Evolutionary conservation across 2,113 vertebrate species (phyloP), one percentile per base, ranked within the genome.

Genomic region (Rhombomys opimus): DNA sequence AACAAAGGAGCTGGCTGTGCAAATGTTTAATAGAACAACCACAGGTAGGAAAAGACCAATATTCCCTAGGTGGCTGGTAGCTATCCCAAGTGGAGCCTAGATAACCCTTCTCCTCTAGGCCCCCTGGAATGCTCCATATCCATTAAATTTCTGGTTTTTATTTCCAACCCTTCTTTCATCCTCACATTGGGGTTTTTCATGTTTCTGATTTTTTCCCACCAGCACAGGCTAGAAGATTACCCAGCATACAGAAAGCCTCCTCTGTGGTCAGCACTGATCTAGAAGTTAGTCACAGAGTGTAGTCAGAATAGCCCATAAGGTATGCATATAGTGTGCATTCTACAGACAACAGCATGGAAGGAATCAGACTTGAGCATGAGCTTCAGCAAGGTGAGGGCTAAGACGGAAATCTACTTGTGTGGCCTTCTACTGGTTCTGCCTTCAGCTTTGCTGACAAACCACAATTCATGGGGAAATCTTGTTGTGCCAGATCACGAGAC

Each of bases 41-140:
- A 3, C 1, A 38, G 6, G 2, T 0, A 0, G 14, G 30, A 7
- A 35, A 32, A 12, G 1, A 0, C 12, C 10, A 8, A 5, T 3
- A 9, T 0, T 6, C 4, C 0, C 0, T 0, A 4, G 4, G 3
- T 20, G 54, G 5, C 2, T 3, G 0, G 3, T 25, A 5, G 7
- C 0, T 0, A 1, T 15, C 25, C 41, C 1, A 4, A 0, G 2
- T 3, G 8, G 23, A 0, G 0, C 0, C 1, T 72, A 0, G 13
- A 1, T 70, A 1, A 5, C 14, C 12, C 7, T 13, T 6, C 9
- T 0, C 41, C 5, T 13, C 22, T 10, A 0, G 2, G 13, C n/a
- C 27, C 11, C 46, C 54, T 0, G 0, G 18, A 4, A 15, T 6
- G 13, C 2, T 4, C 2, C 2, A 13, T 3, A 3, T 0, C 50